Evolutionary conservation across 30 jellyfish, hydroid and myxozoan genomes (phyloP).

Genomic region (Morbakka virulenta): DNA sequence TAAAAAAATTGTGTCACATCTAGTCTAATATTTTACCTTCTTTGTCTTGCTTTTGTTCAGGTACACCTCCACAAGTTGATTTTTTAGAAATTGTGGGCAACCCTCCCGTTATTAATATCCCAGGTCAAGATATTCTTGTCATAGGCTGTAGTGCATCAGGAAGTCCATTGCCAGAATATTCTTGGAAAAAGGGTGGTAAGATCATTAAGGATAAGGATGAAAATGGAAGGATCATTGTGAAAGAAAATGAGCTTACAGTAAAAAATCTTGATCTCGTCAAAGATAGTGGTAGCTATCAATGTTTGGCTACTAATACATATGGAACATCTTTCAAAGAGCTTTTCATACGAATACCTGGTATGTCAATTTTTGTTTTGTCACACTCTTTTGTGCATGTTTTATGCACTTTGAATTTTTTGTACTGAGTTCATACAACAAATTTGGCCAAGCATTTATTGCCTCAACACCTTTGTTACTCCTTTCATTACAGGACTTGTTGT

Average conservation of each 20-base stretch:
- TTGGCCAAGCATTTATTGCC: too few relatives aligned
- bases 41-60: too few relatives aligned
- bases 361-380: too few relatives aligned
- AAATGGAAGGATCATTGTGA: constrained; percentile 34
- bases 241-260: constrained; percentile 17
- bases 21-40: too few relatives aligned
- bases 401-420: too few relatives aligned
- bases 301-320: constrained; percentile 45
- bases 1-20: too few relatives aligned
- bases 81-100: background rate
- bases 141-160: constrained; percentile 97
- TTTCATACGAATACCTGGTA: constrained; percentile 28
- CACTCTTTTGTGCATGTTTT: too few relatives aligned
- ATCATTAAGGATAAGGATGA: constrained; percentile 5
- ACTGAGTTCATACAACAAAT: too few relatives aligned
- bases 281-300: constrained; percentile 56
- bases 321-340: constrained; percentile 54
- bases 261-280: background rate
- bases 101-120: background rate
- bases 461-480: too few relatives aligned
- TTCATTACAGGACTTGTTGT: too few relatives aligned
- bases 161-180: constrained; percentile 75
- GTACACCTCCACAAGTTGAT: background rate
- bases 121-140: background rate
- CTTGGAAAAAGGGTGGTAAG: constrained; percentile 10